phyloP scores from a whole-genome alignment of 2,113 vertebrate species.

The Rhineura floridana region DNA sequence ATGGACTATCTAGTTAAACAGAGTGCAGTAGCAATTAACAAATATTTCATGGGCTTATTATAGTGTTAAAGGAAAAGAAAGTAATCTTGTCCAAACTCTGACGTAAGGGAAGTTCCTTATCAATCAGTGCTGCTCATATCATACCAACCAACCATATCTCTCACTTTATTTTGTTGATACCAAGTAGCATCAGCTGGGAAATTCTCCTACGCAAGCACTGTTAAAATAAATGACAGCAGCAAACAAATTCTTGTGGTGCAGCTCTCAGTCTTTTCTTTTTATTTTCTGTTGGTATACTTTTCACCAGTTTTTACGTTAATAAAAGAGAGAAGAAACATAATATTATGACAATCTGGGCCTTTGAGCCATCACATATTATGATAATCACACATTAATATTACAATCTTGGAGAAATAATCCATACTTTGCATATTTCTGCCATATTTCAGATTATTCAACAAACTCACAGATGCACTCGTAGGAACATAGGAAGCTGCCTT shows the following conservation, averaged over 20 bases:
- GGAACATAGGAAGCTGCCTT: too few species aligned
- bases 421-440: neutral
- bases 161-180: neutral
- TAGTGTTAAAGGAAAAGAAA: too few species aligned
- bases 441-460: neutral
- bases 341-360: too few species aligned
- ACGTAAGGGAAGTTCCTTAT: neutral
- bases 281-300: neutral
- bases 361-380: too few species aligned
- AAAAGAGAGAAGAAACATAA: too few species aligned
- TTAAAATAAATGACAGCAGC: neutral
- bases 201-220: too few species aligned
- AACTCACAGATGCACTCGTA: too few species aligned
- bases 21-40: conserved; percentile 28
- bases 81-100: neutral
- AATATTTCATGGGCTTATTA: neutral
- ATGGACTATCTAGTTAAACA: conserved; percentile 40
- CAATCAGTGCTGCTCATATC: neutral
- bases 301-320: too few species aligned
- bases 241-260: neutral
- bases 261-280: neutral
- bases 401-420: neutral
- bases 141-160: neutral
- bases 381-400: neutral
- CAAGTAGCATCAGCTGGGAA: neutral